These are phyloP conservation scores for Drosophila trapezifrons DNA, from an alignment of 1,140 invertebrate species.

Conservation along the genomic window DNA sequence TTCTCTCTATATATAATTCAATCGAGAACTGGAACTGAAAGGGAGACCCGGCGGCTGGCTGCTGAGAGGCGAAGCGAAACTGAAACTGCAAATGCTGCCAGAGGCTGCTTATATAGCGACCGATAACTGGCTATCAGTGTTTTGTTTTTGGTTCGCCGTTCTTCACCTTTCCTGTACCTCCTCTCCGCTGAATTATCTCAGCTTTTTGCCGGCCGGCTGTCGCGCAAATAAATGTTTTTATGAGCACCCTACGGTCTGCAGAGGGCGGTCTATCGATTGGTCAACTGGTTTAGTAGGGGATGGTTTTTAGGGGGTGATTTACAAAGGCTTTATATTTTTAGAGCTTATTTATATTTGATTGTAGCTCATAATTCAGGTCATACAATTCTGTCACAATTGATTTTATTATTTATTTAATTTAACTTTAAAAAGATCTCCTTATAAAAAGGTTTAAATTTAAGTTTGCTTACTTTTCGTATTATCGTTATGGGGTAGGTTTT, in stretches of 20 bases:
- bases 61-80: constrained; percentile 35
- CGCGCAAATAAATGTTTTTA: constrained; percentile 11
- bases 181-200: constrained; percentile 20
- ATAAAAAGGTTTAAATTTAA: too few species aligned
- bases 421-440: too few species aligned
- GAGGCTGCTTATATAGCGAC: constrained; percentile 57
- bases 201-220: constrained; percentile 57
- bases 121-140: constrained; percentile 48
- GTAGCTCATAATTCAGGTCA: too few species aligned
- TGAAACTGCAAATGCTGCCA: constrained; percentile 41
- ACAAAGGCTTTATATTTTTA: not conserved
- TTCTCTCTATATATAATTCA: not conserved
- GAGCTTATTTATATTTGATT: not conserved
- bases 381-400: too few species aligned
- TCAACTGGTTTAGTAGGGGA: not conserved
- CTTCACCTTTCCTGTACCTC: constrained; percentile 26
- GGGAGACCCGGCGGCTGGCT: constrained; percentile 18
- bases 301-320: not conserved
- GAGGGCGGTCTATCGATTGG: not conserved
- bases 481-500: too few species aligned
- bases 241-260: constrained; percentile 9
- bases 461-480: too few species aligned
- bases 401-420: too few species aligned
- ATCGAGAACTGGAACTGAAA: constrained; percentile 5
- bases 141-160: constrained; percentile 34